These are phyloP conservation scores for Morone saxatilis DNA, from an alignment of 2,113 vertebrate genomes.

Conservation along the genomic window DNA sequence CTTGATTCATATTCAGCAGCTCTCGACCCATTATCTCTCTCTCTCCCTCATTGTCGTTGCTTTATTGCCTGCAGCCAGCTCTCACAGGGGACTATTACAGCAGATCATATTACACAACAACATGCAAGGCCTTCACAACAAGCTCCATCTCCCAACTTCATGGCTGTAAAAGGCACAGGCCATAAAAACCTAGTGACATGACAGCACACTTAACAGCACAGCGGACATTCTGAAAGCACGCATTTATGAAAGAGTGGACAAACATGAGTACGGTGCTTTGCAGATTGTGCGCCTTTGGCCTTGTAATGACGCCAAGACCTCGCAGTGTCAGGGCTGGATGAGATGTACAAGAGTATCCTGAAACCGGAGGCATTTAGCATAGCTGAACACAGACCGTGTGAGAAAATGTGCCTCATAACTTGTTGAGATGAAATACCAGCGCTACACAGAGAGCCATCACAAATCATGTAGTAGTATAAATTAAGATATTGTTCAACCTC, in stretches of 20 bases:
- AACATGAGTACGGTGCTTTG: background rate
- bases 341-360: background rate
- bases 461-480: background rate
- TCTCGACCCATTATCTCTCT: background rate
- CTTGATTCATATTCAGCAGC: background rate
- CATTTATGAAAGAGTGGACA: background rate
- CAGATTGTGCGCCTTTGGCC: background rate
- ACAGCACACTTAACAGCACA: background rate
- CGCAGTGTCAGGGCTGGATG: background rate
- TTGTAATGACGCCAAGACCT: background rate
- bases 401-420: background rate
- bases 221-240: background rate
- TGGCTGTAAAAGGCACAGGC: background rate
- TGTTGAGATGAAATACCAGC: background rate
- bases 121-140: constrained; percentile 37
- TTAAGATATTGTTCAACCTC: background rate
- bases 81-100: constrained; percentile 36
- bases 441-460: background rate
- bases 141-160: background rate
- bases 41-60: constrained; percentile 13
- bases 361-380: background rate
- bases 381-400: background rate
- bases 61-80: constrained; percentile 29
- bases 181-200: constrained; percentile 16
- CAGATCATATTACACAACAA: constrained; percentile 65